Evolutionary conservation across 2,113 vertebrate species (phyloP), one percentile per base, ranked within the genome.

Genomic region (Anser cygnoides): DNA sequence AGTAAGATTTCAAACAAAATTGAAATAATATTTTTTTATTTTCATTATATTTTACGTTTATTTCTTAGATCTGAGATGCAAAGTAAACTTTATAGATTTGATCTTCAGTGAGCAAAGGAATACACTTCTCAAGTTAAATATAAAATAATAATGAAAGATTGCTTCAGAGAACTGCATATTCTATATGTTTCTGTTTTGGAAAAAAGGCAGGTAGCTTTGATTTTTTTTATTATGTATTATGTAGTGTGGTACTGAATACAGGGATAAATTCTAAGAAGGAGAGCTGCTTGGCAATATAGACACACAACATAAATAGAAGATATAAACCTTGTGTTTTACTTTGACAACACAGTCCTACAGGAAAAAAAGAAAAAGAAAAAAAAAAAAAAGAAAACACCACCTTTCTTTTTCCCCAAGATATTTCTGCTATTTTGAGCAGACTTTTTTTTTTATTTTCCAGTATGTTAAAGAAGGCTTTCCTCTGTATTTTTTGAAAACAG

Each of bases 361-460:
- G 4, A 46, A 46, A 46, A 46, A 20, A 46, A 46, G 4, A 17
- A 18, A 43, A 43, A 14, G 15, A 44, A 44, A 16, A 44, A 44
- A 44, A 16, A 80, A 41, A 25, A 20, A 9, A 2, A 39, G 39
- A 39, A 39, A 39, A 39, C 10, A 11, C 39, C 39, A 39, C 39
- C 0, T 3, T 20, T 44, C 4, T 0, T 11, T 68, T 54, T 6
- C 2, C 17, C 9, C 6, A 67, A 58, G 29, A 35, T 58, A 28
- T 72, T 88, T 70, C 83, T 83, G 4, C 10, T 58, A 28, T 72
- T 88, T 70, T 86, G 80, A 4, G 12, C 73, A 43, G 21, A 58
- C 4, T 9, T 61, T 66, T 65, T 65, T 76, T 87, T 57, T 70
- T 58, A 8, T 87, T 84, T 86, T 2, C 16, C 31, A 8, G 39